Evolutionary conservation across 1,140 invertebrate species (phyloP).

Genomic region (Daktulosphaira vitifoliae): DNA sequence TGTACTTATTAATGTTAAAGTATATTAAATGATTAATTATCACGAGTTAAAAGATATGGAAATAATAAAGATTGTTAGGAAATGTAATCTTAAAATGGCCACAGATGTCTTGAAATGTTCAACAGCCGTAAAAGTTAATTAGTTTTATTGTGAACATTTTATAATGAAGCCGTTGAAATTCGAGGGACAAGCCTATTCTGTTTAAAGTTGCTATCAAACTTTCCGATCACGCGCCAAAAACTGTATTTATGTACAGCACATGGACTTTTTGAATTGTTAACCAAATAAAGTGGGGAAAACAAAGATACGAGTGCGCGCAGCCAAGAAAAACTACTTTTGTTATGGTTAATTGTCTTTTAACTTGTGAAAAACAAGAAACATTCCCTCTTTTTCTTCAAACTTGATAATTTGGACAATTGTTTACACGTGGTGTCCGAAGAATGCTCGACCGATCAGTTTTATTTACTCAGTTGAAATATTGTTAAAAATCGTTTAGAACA

Average conservation of each 20-base stretch:
- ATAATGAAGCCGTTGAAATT: slow-evolving; percentile 33
- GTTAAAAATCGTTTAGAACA: no score
- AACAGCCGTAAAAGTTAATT: slow-evolving; percentile 32
- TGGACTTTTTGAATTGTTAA: slow-evolving; percentile 16
- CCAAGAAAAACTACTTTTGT: slow-evolving; percentile 27
- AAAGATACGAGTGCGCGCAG: slow-evolving; percentile 7
- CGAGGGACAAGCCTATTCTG: slow-evolving; percentile 30
- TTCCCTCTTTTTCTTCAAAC: slow-evolving; percentile 23
- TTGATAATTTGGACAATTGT: slow-evolving; percentile 21
- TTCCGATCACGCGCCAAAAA: slow-evolving; percentile 34
- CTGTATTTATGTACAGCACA: slow-evolving; percentile 29
- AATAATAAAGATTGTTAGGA: slow-evolving; percentile 13
- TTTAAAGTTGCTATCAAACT: slow-evolving; percentile 25
- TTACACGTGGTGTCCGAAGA: slow-evolving; percentile 25
- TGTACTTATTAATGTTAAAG: no score
- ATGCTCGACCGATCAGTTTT: background rate
- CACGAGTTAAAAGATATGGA: no score
- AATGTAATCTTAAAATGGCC: slow-evolving; percentile 31
- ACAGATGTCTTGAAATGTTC: slow-evolving; percentile 31
- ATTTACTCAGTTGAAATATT: no score
- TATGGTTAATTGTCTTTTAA: slow-evolving; percentile 27
- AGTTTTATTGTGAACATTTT: slow-evolving; percentile 30
- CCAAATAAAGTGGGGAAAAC: background rate
- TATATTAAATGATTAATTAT: no score
- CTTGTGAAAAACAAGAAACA: background rate